A percentile compares a stretch with the other conserved stretches of the same genome.
phyloP scores from a whole-genome alignment of 2,113 vertebrate species.

The Ancistrus triradiatus region DNA sequence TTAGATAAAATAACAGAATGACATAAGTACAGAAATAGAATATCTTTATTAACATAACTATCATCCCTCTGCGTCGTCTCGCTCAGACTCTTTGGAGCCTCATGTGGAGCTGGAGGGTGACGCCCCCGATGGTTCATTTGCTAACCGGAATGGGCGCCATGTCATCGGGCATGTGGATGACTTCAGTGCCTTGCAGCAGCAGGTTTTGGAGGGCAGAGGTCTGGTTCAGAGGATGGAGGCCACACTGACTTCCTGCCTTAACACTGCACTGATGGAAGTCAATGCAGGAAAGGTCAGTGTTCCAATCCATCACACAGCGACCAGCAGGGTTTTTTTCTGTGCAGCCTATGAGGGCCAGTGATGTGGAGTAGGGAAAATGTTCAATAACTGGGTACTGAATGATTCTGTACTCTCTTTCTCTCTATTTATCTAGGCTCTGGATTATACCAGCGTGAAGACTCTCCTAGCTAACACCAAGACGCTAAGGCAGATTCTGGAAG shows the following conservation, averaged over 20 bases:
- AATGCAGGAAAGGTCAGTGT: conserved; percentile 54
- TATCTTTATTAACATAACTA: no score
- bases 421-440: conserved; percentile 59
- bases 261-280: conserved; percentile 48
- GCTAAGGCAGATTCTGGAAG: conserved; percentile 77
- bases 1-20: no score
- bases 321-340: not conserved
- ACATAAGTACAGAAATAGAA: no score
- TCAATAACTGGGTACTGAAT: no score
- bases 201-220: conserved; percentile 74
- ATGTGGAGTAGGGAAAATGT: no score
- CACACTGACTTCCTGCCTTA: conserved; percentile 56
- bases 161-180: conserved; percentile 76
- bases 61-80: no score
- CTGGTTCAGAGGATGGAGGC: conserved; percentile 74
- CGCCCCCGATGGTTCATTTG: conserved; percentile 59
- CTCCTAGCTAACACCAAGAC: conserved; percentile 71
- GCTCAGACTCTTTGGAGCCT: conserved; percentile 65
- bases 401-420: not conserved
- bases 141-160: conserved; percentile 73
- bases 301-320: not conserved
- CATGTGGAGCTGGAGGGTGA: conserved; percentile 71
- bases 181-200: conserved; percentile 79
- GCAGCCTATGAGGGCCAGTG: not conserved
- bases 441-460: conserved; percentile 53